phyloP scores from a whole-genome alignment of 2,888 invertebrate genomes.

The Encarsia formosa region DNA sequence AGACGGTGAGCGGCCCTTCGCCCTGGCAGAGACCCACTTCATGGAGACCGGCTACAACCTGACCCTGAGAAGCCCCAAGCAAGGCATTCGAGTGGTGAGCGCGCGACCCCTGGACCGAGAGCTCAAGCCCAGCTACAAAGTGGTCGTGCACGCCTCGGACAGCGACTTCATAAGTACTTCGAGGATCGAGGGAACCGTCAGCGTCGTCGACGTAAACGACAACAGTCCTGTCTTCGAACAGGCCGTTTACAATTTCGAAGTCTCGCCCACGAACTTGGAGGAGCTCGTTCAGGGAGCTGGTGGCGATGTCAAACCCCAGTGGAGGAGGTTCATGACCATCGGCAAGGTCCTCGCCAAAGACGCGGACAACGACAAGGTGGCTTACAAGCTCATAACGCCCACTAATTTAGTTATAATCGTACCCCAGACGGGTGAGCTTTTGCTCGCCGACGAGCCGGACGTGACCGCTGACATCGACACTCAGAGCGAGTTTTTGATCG shows the following conservation, averaged over 20 bases:
- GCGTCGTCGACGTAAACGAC: slow-evolving; percentile 84
- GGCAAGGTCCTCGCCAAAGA: slow-evolving; percentile 84
- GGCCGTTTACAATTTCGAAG: slow-evolving; percentile 71
- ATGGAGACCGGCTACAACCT: slow-evolving; percentile 53
- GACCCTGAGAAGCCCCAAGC: slow-evolving; percentile 41
- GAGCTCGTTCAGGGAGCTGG: slow-evolving; percentile 12
- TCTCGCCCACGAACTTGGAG: slow-evolving; percentile 47
- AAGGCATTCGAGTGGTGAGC: slow-evolving; percentile 72
- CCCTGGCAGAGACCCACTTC: slow-evolving; percentile 61
- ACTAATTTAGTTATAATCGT: slow-evolving; percentile 83
- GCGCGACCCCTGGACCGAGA: slow-evolving; percentile 77
- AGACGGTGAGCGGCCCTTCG: slow-evolving; percentile 59
- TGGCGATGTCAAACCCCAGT: slow-evolving; percentile 57
- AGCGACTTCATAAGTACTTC: slow-evolving; percentile 76
- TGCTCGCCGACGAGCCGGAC: slow-evolving; percentile 75
- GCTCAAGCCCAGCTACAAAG: slow-evolving; percentile 64
- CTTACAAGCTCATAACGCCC: slow-evolving; percentile 76
- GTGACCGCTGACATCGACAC: slow-evolving; percentile 55
- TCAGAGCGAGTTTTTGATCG: slow-evolving; percentile 65
- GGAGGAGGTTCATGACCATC: slow-evolving; percentile 77
- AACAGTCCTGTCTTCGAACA: slow-evolving; percentile 83
- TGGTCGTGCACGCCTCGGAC: slow-evolving; percentile 77
- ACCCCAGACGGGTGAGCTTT: slow-evolving; percentile 87
- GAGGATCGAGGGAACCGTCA: slow-evolving; percentile 67
- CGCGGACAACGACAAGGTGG: slow-evolving; percentile 87